phyloP scores from a whole-genome alignment of 2,797 vertebrate species.

The Sardinella longiceps region DNA sequence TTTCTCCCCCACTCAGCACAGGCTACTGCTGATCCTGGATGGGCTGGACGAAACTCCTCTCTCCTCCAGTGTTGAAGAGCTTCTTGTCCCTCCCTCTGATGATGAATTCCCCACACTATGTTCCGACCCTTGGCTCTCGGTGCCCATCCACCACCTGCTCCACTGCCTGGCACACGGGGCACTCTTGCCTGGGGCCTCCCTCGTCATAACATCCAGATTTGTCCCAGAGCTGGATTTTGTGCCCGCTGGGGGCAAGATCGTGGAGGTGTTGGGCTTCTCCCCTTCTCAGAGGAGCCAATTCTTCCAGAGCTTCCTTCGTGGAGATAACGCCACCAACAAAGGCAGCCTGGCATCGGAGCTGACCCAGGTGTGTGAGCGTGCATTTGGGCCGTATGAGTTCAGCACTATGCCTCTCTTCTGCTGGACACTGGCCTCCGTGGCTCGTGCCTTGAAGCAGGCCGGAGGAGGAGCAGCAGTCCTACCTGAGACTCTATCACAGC shows the following conservation, averaged over 20 bases:
- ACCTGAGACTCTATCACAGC: conserved; percentile 73
- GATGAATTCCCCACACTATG: neutral
- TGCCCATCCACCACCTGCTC: conserved; percentile 58
- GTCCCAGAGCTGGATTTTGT: neutral
- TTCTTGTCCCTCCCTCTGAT: conserved; percentile 39
- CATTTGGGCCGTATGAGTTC: conserved; percentile 68
- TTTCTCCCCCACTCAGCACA: conserved; percentile 29
- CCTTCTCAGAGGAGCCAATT: conserved; percentile 67
- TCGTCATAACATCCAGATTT: conserved; percentile 66
- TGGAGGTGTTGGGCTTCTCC: conserved; percentile 72
- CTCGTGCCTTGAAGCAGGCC: conserved; percentile 58
- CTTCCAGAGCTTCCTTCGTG: conserved; percentile 63
- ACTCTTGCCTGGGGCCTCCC: conserved; percentile 68
- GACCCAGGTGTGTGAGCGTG: conserved; percentile 64
- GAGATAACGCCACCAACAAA: conserved; percentile 41
- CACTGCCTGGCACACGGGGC: conserved; percentile 68
- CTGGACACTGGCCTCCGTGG: conserved; percentile 73
- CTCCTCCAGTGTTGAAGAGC: conserved; percentile 31
- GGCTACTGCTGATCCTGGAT: conserved; percentile 74
- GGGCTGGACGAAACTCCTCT: conserved; percentile 64
- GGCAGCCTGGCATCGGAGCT: conserved; percentile 36
- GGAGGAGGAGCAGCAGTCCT: conserved; percentile 42
- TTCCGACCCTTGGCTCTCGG: conserved; percentile 48
- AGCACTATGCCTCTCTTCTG: conserved; percentile 72
- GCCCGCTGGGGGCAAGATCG: conserved; percentile 33